Evolutionary conservation across 2,113 vertebrate genomes (phyloP), one percentile per base, ranked within the genome.

Genomic region (Atherinomorus stipes): DNA sequence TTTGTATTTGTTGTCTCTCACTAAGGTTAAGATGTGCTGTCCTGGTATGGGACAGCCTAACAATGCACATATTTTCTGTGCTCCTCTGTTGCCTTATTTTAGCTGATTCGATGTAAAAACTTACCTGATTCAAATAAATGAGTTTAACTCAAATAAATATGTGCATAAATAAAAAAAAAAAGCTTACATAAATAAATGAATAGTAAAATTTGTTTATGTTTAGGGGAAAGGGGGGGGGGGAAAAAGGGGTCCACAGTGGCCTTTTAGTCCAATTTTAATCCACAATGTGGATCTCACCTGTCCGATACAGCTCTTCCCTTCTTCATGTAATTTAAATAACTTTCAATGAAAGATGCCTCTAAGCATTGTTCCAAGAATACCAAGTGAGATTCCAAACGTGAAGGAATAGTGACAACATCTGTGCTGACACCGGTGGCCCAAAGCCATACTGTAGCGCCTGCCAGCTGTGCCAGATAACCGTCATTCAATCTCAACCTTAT

Each of bases 391-490:
- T 79, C 15, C 28, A 34, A 40, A 15, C 34, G 31, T 28, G 60
- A 70, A 49, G 34, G 25, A 44, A 37, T 8, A 3, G 47, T 58
- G 23, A 80, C 28, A 54, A 54, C 47, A 62, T 50, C 12, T 31
- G 25, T n/a, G 8, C 13, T 64, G 22, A 70, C 56, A 70, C 56
- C 22, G 31, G 44, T 56, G 67, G 67, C 67, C 67, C 67, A 59
- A 50, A 70, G 54, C 67, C 56, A 59, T 40, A 50, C 45, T 50
- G 44, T 69, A 58, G 53, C 53, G 53, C 42, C 54, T 59, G 54
- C 67, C 67, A 70, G 54, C 54, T 70, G 67, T 59, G 54, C 54
- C 53, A 58, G 53, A 69, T 34, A 58, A 47, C 42, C 37, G 66
- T 69, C 54, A 49, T 11, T 23, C 16, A 26, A 40, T 67, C 51